These are phyloP conservation scores for Ranitomeya variabilis DNA, from an alignment of 2,113 vertebrate species.

Conservation along the genomic window DNA sequence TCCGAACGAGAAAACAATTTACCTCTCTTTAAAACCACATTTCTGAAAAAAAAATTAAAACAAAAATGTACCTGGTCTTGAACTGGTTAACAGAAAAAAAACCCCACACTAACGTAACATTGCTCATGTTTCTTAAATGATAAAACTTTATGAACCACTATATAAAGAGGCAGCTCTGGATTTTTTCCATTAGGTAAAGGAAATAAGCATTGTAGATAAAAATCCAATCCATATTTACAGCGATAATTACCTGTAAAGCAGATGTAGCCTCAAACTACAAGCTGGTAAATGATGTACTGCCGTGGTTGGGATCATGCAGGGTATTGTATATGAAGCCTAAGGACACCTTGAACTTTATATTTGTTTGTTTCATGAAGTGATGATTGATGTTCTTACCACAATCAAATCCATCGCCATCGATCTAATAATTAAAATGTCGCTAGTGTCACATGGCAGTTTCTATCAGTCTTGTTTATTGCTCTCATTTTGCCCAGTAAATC, in stretches of 20 bases:
- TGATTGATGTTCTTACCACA: slow-evolving; percentile 39
- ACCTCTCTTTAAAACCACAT: too few species aligned
- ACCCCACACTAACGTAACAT: neutral
- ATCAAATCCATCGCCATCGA: slow-evolving; percentile 7
- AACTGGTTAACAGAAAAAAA: too few species aligned
- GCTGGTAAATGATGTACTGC: neutral
- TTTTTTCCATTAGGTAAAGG: neutral
- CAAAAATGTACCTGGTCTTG: too few species aligned
- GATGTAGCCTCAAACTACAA: neutral
- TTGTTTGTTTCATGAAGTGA: slow-evolving; percentile 27
- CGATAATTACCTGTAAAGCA: neutral
- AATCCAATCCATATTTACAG: neutral
- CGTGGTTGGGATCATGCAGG: neutral
- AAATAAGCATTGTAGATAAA: neutral
- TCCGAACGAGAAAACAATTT: too few species aligned
- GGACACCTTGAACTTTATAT: slow-evolving; percentile 38
- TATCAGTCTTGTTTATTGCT: slow-evolving; percentile 29
- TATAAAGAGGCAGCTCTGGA: neutral
- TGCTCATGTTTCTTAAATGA: slow-evolving; percentile 19
- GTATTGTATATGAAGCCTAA: slow-evolving; percentile 32
- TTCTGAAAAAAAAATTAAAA: too few species aligned
- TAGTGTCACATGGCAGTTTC: slow-evolving; percentile 16
- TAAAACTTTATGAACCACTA: neutral
- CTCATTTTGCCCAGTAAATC: neutral
- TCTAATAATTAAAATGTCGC: slow-evolving; percentile 45